Base-by-base conservation (phyloP, 1,140 invertebrate genomes). In the Cotesia vestalis region DNA sequence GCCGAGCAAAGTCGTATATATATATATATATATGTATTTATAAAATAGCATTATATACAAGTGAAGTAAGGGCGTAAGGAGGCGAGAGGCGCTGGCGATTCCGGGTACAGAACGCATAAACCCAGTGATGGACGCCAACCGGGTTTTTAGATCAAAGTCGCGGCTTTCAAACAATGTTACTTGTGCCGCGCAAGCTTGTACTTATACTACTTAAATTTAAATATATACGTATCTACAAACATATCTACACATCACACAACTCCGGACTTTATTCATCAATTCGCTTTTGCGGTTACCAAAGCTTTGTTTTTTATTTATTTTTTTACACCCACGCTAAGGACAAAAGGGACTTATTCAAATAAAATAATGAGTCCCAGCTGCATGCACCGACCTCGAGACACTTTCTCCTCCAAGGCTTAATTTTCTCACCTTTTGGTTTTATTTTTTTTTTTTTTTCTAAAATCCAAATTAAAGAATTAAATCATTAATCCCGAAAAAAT, bases 91-190 rank as follows among this genome's bases (percentile, higher is more conserved):
- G 74, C 75, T 76, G 78, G 76, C 74, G 73, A 79, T 84, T 84
- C 78, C 77, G 66, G 72, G 79, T 80, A 82, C 77, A 78, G 80
- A 83, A 83, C 34, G 62, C 62, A 64, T 64, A 83, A 85, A 83
- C 76, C 72, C 75, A 75, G 66, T 82, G 83, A 85, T 83, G 81
- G 79, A 79, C 79, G 78, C 80, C 80, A 80, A 78, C 81, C 76
- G 79, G 79, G 73, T 71, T 69, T 53, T 69, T 80, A 83, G 83
- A 85, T 86, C 83, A 85, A 86, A 85, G 84, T 83, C 81, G 78
- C 79, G 77, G 77, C 83, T 86, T 86, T 83, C 83, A 84, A 85
- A 86, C 84, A 86, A 86, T 85, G 83, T 86, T 84, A 82, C 78
- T 74, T 76, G 77, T 40, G 36, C 36, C 36, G 38, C 27, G 62